Evolutionary conservation across 2,797 vertebrate genomes (phyloP), one percentile per base, ranked within the genome.

Genomic region (Melanotaenia trifasciata): DNA sequence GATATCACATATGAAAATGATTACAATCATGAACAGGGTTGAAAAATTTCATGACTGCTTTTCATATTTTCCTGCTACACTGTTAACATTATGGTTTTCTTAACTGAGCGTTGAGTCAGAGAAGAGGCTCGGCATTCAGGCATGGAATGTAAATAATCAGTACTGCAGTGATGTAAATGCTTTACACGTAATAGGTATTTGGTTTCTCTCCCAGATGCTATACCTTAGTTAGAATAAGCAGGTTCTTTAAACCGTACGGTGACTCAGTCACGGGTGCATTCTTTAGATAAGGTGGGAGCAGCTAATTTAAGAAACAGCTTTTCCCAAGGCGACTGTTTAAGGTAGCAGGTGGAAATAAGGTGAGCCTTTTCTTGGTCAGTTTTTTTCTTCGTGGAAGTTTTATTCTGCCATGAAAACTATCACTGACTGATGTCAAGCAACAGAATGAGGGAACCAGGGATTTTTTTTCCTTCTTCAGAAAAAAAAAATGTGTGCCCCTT

Each of bases 211-310:
- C 30, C 36, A 56, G 51, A 10, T 70, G 18, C 16, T 47, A 14
- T 38, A 14, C 28, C n/a, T 10, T 1, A 22, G 14, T 5, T 18
- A 32, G 1, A 36, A 30, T 14, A 43, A 43, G 56, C 1, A 7
- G 5, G 36, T 30, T 38, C 16, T 64, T 66, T 64, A 6, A 14
- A 33, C 28, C 50, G 35, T 66, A 2, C 45, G 38, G 38, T 81
- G 64, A 80, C 62, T 84, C 36, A 71, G 35, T 18, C n/a, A 18
- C 10, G 54, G 43, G 18, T 63, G 47, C 61, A 85, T 84, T 74
- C 78, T 72, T 72, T n/a, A 63, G 70, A 74, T 40, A 58, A 73
- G 58, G 22, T 53, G 50, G 58, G 33, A 73, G 63, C 35, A 66
- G 64, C 64, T 78, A 65, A 62, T 61, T 64, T 57, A 60, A 33